Evolutionary conservation across 2,888 invertebrate species (phyloP).

Genomic region (Philonicus albiceps): DNA sequence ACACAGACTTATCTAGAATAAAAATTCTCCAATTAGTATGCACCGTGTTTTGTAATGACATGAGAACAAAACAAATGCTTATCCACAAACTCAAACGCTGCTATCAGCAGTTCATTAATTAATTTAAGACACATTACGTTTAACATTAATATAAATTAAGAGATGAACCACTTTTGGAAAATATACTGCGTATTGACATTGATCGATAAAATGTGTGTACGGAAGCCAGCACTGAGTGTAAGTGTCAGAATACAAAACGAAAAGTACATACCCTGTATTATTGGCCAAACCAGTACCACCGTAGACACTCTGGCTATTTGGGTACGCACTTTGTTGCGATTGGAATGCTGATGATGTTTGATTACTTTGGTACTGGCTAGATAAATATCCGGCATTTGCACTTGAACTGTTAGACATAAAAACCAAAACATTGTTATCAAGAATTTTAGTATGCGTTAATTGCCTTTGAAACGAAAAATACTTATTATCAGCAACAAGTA

Average conservation of each 20-base stretch:
- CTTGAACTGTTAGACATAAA: conserved; percentile 57
- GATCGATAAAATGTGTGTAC: background rate
- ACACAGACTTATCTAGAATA: background rate
- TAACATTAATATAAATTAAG: background rate
- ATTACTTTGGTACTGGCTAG: conserved; percentile 55
- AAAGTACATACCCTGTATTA: conserved; percentile 62
- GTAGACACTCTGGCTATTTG: conserved; percentile 64
- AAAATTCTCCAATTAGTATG: background rate
- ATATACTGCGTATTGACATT: background rate
- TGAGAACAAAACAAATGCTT: background rate
- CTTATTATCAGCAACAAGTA: background rate
- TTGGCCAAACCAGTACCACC: conserved; percentile 61
- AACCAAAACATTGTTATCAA: conserved; percentile 48
- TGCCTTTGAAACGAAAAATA: background rate
- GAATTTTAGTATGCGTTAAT: conserved; percentile 35
- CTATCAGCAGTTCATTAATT: background rate
- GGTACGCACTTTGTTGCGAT: conserved; percentile 64
- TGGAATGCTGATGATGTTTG: conserved; percentile 61
- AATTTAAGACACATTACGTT: background rate
- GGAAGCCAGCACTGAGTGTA: background rate
- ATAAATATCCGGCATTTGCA: conserved; percentile 63
- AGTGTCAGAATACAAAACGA: background rate
- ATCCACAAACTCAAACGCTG: background rate
- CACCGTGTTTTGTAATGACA: background rate
- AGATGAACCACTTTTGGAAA: background rate